These are phyloP conservation scores for Pica pica DNA, from an alignment of 2,113 vertebrate species.

Conservation along the genomic window DNA sequence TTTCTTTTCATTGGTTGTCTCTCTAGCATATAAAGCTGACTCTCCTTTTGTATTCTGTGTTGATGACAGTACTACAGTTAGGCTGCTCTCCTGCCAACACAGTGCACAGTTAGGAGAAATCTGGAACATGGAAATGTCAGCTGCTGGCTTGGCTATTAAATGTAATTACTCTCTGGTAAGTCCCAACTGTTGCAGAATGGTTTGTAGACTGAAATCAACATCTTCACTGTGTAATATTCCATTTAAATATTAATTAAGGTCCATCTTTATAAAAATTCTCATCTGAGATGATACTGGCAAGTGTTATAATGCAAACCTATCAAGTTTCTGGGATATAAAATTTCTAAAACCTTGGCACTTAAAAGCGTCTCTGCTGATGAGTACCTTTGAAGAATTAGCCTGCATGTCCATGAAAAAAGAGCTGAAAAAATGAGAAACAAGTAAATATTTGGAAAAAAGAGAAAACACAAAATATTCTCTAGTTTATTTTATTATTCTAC, in stretches of 20 bases:
- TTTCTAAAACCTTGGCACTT: not conserved
- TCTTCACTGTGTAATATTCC: not conserved
- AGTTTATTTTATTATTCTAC: not conserved
- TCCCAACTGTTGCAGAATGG: not conserved
- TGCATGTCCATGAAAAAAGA: not conserved
- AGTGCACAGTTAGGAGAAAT: not conserved
- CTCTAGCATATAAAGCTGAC: not conserved
- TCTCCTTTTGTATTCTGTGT: not conserved
- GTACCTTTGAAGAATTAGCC: not conserved
- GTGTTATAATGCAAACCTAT: not conserved
- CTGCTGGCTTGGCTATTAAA: not conserved
- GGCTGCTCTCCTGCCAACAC: not conserved
- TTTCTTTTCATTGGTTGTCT: not conserved
- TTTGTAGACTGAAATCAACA: not conserved
- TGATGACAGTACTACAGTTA: not conserved
- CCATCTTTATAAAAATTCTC: not conserved
- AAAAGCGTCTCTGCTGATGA: not conserved
- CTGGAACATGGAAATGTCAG: not conserved
- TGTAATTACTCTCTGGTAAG: not conserved
- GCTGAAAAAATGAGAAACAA: not conserved
- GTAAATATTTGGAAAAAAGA: not conserved
- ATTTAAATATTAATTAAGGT: not conserved
- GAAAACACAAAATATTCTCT: not conserved
- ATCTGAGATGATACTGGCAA: not conserved
- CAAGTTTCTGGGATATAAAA: not conserved